Conservation (phyloP, 2,797 vertebrate genomes). For the Eutrigla gurnardus region DNA sequence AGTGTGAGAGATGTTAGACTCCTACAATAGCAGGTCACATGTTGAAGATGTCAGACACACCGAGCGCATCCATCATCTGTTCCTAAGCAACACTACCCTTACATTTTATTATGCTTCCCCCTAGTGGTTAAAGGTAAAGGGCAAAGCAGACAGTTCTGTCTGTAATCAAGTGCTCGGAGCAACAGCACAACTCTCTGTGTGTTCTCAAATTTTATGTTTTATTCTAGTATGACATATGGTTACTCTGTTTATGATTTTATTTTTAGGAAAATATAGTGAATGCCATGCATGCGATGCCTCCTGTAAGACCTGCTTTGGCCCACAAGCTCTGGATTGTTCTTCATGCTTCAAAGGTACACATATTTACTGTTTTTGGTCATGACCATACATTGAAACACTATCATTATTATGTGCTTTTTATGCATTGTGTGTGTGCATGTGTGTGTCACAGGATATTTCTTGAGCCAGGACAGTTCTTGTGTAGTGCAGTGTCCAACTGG, state of each 20-base stretch:
- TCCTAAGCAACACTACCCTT: neutral
- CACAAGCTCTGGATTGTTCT: slow-evolving; percentile 79
- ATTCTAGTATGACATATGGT: neutral
- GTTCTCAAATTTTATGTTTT: neutral
- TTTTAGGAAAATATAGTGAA: slow-evolving; percentile 67
- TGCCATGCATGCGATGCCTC: slow-evolving; percentile 75
- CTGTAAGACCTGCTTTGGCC: slow-evolving; percentile 83
- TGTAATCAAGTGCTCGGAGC: neutral
- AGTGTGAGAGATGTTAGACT: neutral
- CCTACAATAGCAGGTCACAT: neutral
- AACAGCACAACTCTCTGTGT: neutral
- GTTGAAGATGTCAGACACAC: neutral
- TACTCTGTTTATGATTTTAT: slow-evolving; percentile 10
- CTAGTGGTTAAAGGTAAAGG: slow-evolving; percentile 33
- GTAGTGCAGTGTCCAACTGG: slow-evolving; percentile 77
- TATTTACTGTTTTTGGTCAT: neutral
- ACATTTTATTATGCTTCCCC: slow-evolving; percentile 30
- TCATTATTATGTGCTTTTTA: neutral
- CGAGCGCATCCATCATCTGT: neutral
- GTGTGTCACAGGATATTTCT: slow-evolving; percentile 75
- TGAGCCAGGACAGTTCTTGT: slow-evolving; percentile 85
- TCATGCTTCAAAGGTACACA: slow-evolving; percentile 78
- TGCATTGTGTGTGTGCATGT: neutral
- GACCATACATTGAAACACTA: fast-evolving
- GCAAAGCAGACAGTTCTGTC: slow-evolving; percentile 1